phyloP scores from a whole-genome alignment of 92 coral and sea anemone genomes.

The Phenganax marumi region DNA sequence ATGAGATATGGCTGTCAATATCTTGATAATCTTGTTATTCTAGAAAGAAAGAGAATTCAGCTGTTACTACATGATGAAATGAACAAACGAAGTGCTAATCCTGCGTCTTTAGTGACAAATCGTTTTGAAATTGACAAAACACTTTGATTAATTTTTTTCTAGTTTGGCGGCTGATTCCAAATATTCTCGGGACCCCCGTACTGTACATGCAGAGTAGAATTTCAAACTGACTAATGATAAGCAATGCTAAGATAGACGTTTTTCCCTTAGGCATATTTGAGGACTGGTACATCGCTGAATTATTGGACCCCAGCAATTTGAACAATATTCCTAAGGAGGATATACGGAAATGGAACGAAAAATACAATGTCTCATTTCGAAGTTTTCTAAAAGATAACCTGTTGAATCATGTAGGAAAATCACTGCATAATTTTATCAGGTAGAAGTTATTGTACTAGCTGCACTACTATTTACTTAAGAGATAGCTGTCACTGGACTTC shows the following conservation, averaged over 20 bases:
- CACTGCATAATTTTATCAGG: slow-evolving; percentile 29
- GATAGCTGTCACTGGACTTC: background rate
- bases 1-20: no score
- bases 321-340: background rate
- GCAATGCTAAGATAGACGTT: background rate
- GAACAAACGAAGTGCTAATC: no score
- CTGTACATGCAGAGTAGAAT: background rate
- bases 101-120: background rate
- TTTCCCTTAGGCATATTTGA: background rate
- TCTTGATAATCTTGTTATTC: no score
- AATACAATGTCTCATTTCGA: slow-evolving; percentile 8
- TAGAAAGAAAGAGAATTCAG: no score
- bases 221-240: background rate
- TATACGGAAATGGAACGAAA: slow-evolving; percentile 9
- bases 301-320: background rate
- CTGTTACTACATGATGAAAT: no score
- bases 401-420: slow-evolving; percentile 27
- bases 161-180: no score
- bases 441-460: background rate
- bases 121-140: background rate
- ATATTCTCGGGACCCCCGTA: no score
- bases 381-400: background rate
- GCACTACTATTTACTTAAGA: background rate
- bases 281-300: background rate
- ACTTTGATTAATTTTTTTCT: no score